Evolutionary conservation across 2,113 vertebrate species (phyloP), one percentile per base, ranked within the genome.

Genomic region (Aythya baeri): DNA sequence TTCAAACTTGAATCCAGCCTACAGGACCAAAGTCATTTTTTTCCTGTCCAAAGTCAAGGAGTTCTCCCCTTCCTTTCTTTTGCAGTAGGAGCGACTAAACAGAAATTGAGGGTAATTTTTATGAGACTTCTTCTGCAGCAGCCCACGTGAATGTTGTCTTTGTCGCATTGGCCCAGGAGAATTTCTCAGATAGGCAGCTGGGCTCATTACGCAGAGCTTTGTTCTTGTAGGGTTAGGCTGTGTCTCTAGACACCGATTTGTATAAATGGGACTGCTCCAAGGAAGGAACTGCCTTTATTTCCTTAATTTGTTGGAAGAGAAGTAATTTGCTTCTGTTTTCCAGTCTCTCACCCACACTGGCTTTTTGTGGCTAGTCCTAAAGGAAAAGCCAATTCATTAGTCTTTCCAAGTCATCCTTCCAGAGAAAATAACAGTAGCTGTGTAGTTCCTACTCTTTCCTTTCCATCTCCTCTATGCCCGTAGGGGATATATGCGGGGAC

Each of bases 321-420:
- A 95, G 82, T 88, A 84, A 91, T 93, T 86, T 91, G 43, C 41
- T 94, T 79, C 41, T 89, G 4, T 73, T 93, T 92, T 95, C 54
- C 77, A 91, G n/a, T 41, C 41, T 87, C 27, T 86, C 27, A 72
- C 49, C 38, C 62, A 62, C 49, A 65, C 34, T 72, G 49, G 29
- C 44, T 94, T 85, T 96, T 58, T 93, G 58, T 91, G 75, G 34
- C 59, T 77, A 27, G n/a, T 93, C 88, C 63, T 95, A 77, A 88
- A 91, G 85, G 68, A 91, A 93, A 91, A 93, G 31, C 27, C 27
- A 76, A 50, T 73, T 93, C 31, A 89, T 94, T 89, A 36, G 74
- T 80, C 29, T 87, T 94, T 80, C 57, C 50, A 88, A 81, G 76
- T 94, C 50, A 72, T n/a, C 13, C 25, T 92, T 92, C 74, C 41